Percentiles rank a stretch among this genome's conserved stretches.
phyloP scores from a whole-genome alignment of 2,888 invertebrate genomes.

The Antheraea yamamai region DNA sequence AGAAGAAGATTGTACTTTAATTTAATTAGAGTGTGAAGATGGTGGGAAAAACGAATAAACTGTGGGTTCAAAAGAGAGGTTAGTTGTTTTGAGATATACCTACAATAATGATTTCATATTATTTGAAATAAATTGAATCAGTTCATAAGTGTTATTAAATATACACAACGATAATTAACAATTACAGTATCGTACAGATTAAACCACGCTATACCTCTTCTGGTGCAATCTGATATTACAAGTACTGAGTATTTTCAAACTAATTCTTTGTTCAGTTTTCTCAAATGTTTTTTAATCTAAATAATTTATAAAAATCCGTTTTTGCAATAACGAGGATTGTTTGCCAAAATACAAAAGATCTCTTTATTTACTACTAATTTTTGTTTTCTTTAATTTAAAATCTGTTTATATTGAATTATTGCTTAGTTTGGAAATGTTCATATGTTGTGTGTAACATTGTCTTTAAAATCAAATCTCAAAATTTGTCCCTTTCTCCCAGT shows the following conservation, averaged over 20 bases:
- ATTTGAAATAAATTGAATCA: neutral
- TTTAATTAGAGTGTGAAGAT: constrained; percentile 35
- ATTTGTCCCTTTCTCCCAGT: too few relatives aligned
- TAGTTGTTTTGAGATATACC: constrained; percentile 28
- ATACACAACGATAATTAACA: too few relatives aligned
- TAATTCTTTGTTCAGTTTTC: neutral
- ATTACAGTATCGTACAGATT: neutral
- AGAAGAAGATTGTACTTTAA: neutral
- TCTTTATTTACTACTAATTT: too few relatives aligned
- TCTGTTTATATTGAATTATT: too few relatives aligned
- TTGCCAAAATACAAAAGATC: too few relatives aligned
- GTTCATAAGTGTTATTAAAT: too few relatives aligned
- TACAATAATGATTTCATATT: neutral
- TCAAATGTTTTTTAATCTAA: neutral
- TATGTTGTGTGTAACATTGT: too few relatives aligned
- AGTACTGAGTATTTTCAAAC: neutral
- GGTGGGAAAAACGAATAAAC: constrained; percentile 66
- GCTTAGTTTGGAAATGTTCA: too few relatives aligned
- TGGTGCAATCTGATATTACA: neutral
- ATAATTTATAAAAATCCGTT: too few relatives aligned
- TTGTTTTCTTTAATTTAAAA: too few relatives aligned
- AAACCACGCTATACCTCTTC: neutral
- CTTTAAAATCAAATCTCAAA: too few relatives aligned
- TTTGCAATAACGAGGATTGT: too few relatives aligned
- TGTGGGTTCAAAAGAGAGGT: constrained; percentile 76